These are phyloP conservation scores for Picathartes gymnocephalus DNA, from an alignment of 2,113 vertebrate species.

Conservation along the genomic window DNA sequence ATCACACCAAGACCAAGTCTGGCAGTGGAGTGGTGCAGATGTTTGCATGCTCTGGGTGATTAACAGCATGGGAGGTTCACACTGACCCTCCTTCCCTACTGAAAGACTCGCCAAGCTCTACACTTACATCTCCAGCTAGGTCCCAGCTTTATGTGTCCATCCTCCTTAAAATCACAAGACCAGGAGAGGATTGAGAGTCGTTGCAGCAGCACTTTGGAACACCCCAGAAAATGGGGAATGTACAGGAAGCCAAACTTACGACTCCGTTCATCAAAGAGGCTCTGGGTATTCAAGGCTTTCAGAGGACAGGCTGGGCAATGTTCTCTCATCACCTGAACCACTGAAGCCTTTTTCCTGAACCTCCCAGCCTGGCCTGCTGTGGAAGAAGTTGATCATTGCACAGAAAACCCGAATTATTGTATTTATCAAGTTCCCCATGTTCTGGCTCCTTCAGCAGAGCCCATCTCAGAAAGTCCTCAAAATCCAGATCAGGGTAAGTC, in stretches of 20 bases:
- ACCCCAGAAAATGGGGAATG: not conserved
- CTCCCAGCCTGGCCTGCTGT: not conserved
- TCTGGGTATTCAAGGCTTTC: not conserved
- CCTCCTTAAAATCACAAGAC: not conserved
- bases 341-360: not conserved
- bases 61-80: not conserved
- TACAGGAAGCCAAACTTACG: not conserved
- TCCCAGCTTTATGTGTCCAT: not conserved
- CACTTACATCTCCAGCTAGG: not conserved
- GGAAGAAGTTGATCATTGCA: fast-evolving
- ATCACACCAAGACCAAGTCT: not conserved
- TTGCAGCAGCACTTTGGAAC: not conserved
- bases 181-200: fast-evolving
- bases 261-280: not conserved
- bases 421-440: not conserved
- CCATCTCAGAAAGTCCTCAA: not conserved
- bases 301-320: not conserved
- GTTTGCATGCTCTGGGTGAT: not conserved
- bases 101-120: not conserved
- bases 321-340: not conserved
- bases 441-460: not conserved
- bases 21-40: not conserved
- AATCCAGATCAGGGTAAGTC: not conserved
- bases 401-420: not conserved
- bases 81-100: not conserved